phyloP scores from a whole-genome alignment of 2,113 vertebrate genomes.

The Semnornis frantzii region DNA sequence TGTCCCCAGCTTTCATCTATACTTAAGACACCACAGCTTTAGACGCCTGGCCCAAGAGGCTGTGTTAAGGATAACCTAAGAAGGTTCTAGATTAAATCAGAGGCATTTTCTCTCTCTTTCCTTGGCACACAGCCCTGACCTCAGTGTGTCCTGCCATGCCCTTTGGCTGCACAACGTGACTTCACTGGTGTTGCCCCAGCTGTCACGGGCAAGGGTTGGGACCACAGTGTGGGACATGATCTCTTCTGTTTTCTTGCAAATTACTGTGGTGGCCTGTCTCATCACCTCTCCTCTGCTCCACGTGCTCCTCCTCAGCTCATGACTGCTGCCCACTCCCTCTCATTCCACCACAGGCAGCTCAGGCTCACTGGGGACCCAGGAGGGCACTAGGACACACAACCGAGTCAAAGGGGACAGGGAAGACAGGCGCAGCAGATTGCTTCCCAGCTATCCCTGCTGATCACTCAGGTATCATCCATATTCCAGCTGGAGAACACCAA shows the following conservation, averaged over 20 bases:
- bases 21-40: background rate
- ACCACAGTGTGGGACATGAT: background rate
- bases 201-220: background rate
- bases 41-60: background rate
- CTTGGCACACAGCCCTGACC: background rate
- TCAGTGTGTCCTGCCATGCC: background rate
- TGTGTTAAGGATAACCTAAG: accelerated
- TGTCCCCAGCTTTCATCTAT: background rate
- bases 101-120: background rate
- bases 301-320: background rate
- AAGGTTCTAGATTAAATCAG: background rate
- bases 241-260: background rate
- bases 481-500: background rate
- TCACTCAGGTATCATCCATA: accelerated
- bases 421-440: background rate
- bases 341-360: background rate
- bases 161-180: background rate
- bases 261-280: background rate
- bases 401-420: background rate
- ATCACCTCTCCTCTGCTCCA: conserved; percentile 11
- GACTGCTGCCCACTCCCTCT: background rate
- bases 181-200: background rate
- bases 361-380: background rate
- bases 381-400: background rate
- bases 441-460: background rate